Evolutionary conservation across 2,797 vertebrate genomes (phyloP).

Genomic region (Limnodromus scolopaceus): DNA sequence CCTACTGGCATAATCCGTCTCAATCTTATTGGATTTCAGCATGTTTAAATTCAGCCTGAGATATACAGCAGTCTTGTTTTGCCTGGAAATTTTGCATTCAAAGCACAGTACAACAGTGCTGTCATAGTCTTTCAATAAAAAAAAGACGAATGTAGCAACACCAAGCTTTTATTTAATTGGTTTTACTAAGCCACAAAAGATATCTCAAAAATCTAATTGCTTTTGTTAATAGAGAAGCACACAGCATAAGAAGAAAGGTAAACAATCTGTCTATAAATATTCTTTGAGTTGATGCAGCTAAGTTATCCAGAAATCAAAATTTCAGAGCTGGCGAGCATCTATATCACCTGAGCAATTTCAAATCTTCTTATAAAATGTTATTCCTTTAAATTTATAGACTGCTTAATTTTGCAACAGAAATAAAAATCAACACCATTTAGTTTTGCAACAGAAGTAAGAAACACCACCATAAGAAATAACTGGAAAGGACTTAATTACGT

Average conservation of each 20-base stretch:
- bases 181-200: neutral
- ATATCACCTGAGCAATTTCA: neutral
- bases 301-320: neutral
- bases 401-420: neutral
- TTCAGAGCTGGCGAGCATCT: neutral
- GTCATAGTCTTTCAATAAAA: neutral
- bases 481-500: neutral
- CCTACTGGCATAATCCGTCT: neutral
- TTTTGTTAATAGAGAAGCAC: neutral
- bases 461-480: no score
- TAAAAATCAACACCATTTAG: neutral
- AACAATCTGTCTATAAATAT: neutral
- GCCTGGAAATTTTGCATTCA: neutral
- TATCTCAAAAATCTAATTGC: neutral
- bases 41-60: neutral
- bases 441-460: neutral
- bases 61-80: neutral
- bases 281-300: neutral
- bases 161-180: neutral
- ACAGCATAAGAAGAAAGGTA: neutral
- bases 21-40: neutral
- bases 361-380: no score
- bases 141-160: neutral
- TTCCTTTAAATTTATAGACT: neutral
- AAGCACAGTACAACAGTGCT: neutral